Conservation (phyloP, 2,888 invertebrate species). For the Dryococelus australis region DNA sequence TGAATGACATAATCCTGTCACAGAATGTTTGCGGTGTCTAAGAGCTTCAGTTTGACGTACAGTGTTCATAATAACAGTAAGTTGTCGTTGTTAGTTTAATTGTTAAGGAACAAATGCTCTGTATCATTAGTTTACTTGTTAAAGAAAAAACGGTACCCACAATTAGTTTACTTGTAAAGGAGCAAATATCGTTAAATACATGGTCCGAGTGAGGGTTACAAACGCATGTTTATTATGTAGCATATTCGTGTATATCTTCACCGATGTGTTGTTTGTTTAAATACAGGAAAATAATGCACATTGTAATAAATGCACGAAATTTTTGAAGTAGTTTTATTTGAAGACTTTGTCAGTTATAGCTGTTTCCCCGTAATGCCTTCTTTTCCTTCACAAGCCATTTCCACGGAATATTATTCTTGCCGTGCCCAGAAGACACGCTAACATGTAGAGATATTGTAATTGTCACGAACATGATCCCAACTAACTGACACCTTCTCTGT, state of each 20-base stretch:
- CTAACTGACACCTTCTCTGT: no score
- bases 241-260: constrained; percentile 9
- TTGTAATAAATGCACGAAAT: constrained; percentile 44
- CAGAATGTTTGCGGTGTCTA: neutral
- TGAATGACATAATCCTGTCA: neutral
- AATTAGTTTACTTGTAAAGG: no score
- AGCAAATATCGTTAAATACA: neutral
- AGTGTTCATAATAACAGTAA: neutral
- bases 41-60: neutral
- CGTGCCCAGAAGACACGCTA: no score
- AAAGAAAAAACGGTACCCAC: no score
- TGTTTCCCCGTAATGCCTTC: no score
- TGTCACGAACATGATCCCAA: no score
- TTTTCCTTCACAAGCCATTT: no score
- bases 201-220: neutral
- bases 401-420: no score
- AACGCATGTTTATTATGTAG: neutral
- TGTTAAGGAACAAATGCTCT: neutral
- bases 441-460: no score
- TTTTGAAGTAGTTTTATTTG: constrained; percentile 27
- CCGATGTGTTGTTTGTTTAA: constrained; percentile 40
- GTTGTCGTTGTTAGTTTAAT: neutral
- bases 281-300: constrained; percentile 38
- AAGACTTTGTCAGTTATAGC: neutral
- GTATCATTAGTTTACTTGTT: neutral